Evolutionary conservation across 2,888 invertebrate species (phyloP), one percentile per base, ranked within the genome.

Genomic region (Rhyacophila evoluta): DNA sequence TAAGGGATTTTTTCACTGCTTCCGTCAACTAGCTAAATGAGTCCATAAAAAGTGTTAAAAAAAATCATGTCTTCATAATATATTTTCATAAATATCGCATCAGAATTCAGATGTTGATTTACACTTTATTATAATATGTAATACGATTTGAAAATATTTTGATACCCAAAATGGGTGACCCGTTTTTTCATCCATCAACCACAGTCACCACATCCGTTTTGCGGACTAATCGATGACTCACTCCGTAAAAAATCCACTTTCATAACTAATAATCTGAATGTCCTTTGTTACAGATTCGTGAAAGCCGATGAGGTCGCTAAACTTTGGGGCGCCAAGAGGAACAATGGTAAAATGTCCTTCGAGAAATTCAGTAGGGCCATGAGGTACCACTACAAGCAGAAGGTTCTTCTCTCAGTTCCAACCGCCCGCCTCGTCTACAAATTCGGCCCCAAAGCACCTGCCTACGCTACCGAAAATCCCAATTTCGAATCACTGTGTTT

Each of bases 321-420:
- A 84, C 89, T 96, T 69, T 97, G 97, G 97, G 97, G 97, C 2
- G 92, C 92, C 81, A 86, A 95, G 86, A 97, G 97, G 86, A 94
- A 95, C 86, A 97, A 97, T 85, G 93, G 93, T 72, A 93, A 94
- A 85, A 97, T 97, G 97, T 97, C 95, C 55, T 97, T 97, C 85
- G 97, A 97, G 86, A 97, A 97, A 87, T 92, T 97, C 84, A 96
- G 96, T 86, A 88, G 97, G 82, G 97, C 97, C 12, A 95, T 97
- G 94, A 92, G 95, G 86, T 95, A 95, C 86, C 95, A 95, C 87
- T 95, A 95, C 88, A 92, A 94, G 85, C 94, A 94, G 84, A 88
- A 92, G 83, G 94, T 95, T 25, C 91, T 95, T 77, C 91, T 92
- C 73, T 94, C 95, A 2, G 95, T 95, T 8, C 91, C 94, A 78